Conservation (phyloP, 1,140 invertebrate genomes). For the Trypoxylus dichotomus region DNA sequence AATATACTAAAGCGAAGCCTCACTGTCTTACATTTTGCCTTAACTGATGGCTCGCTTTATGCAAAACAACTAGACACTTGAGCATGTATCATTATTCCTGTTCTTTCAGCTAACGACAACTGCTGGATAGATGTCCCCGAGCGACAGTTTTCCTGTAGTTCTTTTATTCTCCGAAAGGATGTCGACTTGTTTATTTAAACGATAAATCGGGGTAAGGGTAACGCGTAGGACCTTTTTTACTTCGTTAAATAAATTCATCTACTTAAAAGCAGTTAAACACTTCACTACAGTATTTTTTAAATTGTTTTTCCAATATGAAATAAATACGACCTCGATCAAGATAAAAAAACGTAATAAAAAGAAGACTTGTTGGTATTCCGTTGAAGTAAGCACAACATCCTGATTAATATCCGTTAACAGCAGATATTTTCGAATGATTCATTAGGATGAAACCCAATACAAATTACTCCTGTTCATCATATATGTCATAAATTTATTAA, state of each 20-base stretch:
- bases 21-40: neutral
- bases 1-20: neutral
- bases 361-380: no score
- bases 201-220: no score
- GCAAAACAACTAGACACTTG: neutral
- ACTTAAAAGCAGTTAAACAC: no score
- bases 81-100: constrained; percentile 2
- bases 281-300: no score
- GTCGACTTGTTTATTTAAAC: no score
- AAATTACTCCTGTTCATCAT: constrained; percentile 29
- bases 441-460: constrained; percentile 6
- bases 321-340: no score
- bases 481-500: constrained; percentile 34
- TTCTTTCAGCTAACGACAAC: neutral
- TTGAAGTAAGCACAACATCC: neutral
- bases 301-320: no score
- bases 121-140: neutral
- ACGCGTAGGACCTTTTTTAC: no score
- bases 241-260: no score
- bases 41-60: neutral
- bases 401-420: neutral
- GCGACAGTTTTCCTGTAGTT: no score
- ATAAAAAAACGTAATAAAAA: no score
- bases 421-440: constrained; percentile 24
- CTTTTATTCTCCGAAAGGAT: no score